Percentiles rank a stretch among this genome's conserved stretches.
These are phyloP conservation scores for Megalonaias nervosa DNA, from an alignment of 1,140 invertebrate genomes.

Conservation along the genomic window DNA sequence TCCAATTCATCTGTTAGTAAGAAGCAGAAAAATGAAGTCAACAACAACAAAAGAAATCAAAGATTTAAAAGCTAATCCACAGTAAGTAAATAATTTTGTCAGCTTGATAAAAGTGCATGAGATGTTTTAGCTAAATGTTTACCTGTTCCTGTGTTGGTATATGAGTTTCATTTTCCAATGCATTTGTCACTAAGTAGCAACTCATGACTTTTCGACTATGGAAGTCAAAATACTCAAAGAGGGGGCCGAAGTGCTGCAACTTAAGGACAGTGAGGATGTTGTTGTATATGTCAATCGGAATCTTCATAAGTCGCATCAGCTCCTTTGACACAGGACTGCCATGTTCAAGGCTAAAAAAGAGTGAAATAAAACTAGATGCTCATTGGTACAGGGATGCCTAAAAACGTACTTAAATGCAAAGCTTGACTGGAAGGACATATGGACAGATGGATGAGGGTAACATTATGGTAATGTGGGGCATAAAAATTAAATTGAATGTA, in stretches of 20 bases:
- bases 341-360: slow-evolving; percentile 79
- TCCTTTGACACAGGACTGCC: slow-evolving; percentile 91
- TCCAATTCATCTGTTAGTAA: neutral
- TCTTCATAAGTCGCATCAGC: slow-evolving; percentile 91
- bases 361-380: neutral
- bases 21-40: neutral
- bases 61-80: too few relatives aligned
- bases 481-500: too few relatives aligned
- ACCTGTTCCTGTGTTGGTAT: slow-evolving; percentile 90
- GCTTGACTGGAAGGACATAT: too few relatives aligned
- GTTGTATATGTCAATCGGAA: slow-evolving; percentile 96
- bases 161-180: slow-evolving; percentile 89
- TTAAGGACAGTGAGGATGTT: slow-evolving; percentile 87
- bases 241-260: slow-evolving; percentile 86
- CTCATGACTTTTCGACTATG: slow-evolving; percentile 89
- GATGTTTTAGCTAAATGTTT: neutral
- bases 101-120: too few relatives aligned
- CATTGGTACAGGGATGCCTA: neutral
- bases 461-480: too few relatives aligned
- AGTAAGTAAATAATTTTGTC: too few relatives aligned
- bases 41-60: neutral
- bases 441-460: too few relatives aligned
- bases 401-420: neutral
- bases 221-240: slow-evolving; percentile 93
- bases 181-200: slow-evolving; percentile 89